These are phyloP conservation scores for Neosilurus hyrtlii DNA, from an alignment of 2,797 vertebrate species.

Conservation along the genomic window DNA sequence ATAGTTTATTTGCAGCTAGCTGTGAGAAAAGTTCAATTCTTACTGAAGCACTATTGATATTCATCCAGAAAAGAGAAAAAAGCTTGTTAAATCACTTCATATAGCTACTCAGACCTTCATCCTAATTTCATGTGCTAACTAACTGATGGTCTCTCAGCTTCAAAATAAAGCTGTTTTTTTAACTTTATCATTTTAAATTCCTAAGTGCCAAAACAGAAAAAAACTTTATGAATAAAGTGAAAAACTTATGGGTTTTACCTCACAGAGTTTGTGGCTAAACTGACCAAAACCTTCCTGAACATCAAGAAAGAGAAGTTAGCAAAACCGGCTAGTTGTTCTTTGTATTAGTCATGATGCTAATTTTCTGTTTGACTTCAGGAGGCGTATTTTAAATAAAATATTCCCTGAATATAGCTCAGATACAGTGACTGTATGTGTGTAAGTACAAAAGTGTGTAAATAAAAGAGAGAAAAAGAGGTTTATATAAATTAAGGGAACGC, in stretches of 20 bases:
- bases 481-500: slow-evolving; percentile 69
- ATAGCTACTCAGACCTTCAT: neutral
- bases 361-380: neutral
- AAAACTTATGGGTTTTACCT: slow-evolving; percentile 3
- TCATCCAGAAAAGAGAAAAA: neutral
- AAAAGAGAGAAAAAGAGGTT: slow-evolving; percentile 63
- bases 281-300: slow-evolving; percentile 6
- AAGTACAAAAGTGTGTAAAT: slow-evolving; percentile 71
- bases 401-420: slow-evolving; percentile 60
- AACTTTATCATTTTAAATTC: neutral
- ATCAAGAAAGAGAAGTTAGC: neutral
- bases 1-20: neutral
- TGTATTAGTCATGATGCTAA: neutral
- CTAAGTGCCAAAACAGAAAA: slow-evolving; percentile 10
- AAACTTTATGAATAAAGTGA: neutral
- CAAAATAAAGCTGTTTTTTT: neutral
- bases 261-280: slow-evolving; percentile 12
- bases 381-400: neutral
- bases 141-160: neutral
- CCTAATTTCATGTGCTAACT: neutral
- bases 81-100: neutral
- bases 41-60: neutral
- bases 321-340: neutral
- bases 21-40: neutral
- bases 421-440: slow-evolving; percentile 63